Evolutionary conservation across 1,140 invertebrate species (phyloP).

Genomic region (Bilobella aurantiaca): DNA sequence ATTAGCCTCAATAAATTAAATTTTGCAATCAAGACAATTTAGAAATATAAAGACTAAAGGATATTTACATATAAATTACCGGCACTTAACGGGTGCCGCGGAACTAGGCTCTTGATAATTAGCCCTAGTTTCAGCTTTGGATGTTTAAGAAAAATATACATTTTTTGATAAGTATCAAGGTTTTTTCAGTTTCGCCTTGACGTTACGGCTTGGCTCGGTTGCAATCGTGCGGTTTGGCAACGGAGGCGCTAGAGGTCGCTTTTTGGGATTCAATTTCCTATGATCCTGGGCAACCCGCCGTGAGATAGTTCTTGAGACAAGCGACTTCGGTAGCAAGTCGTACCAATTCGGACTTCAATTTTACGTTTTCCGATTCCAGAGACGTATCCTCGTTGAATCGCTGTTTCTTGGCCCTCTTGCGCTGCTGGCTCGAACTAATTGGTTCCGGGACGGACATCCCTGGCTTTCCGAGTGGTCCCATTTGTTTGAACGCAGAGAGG

Average conservation of each 20-base stretch:
- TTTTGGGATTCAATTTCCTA: neutral
- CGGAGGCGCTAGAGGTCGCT: too few relatives aligned
- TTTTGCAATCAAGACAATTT: neutral
- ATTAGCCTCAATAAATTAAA: neutral
- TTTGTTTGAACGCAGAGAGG: constrained; percentile 25
- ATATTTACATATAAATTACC: neutral
- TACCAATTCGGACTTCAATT: constrained; percentile 73
- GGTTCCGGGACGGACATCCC: neutral
- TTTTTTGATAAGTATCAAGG: neutral
- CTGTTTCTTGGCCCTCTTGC: constrained; percentile 37
- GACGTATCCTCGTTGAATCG: constrained; percentile 43
- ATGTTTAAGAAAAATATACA: neutral
- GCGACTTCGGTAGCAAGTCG: constrained; percentile 66
- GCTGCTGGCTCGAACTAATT: constrained; percentile 34
- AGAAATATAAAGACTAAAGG: too few relatives aligned
- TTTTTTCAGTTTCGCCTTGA: too few relatives aligned
- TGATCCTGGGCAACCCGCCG: constrained; percentile 8
- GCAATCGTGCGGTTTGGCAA: too few relatives aligned
- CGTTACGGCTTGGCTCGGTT: too few relatives aligned
- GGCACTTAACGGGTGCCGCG: too few relatives aligned
- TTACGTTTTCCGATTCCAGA: constrained; percentile 52
- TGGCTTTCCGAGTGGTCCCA: neutral
- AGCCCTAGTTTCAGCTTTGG: neutral
- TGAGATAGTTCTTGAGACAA: constrained; percentile 32
- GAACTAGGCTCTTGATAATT: too few relatives aligned